Evolutionary conservation across 37 sponge, comb jelly and placozoan species (phyloP).

Genomic region (Aphrocallistes beatrix): DNA sequence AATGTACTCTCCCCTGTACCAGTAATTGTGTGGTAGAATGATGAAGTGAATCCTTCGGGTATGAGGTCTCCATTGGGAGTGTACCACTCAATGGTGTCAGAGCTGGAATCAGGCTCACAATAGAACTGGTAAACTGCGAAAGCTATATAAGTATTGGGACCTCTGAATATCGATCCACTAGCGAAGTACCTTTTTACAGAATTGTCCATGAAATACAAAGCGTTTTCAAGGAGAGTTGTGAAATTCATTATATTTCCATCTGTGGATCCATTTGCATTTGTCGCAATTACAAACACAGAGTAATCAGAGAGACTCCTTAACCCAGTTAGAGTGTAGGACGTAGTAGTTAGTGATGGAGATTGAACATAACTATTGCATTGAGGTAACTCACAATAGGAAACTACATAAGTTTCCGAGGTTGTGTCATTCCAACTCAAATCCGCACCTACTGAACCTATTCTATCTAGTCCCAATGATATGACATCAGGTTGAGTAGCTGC

Average conservation of each 20-base stretch:
- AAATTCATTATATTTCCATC: not conserved
- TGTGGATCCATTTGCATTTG: not conserved
- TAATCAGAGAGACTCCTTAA: not conserved
- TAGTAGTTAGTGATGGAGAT: not conserved
- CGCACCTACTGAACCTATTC: not conserved
- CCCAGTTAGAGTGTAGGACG: not conserved
- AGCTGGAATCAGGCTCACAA: not conserved
- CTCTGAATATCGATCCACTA: conserved; percentile 10
- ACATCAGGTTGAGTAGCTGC: not conserved
- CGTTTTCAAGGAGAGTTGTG: not conserved
- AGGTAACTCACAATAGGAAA: not conserved
- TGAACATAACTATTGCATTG: not conserved
- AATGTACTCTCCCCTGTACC: not conserved
- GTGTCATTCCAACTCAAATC: not conserved
- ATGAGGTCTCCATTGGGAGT: not conserved
- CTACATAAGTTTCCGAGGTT: not conserved
- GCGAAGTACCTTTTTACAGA: not conserved
- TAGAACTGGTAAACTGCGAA: not conserved
- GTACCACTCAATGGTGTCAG: not conserved
- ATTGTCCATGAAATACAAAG: not conserved
- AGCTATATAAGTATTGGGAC: not conserved
- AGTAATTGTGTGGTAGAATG: not conserved
- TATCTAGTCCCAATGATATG: not conserved
- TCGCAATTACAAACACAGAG: not conserved
- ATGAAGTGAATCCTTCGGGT: not conserved